phyloP scores from a whole-genome alignment of 1,140 invertebrate species.

The Aphidius gifuensis region DNA sequence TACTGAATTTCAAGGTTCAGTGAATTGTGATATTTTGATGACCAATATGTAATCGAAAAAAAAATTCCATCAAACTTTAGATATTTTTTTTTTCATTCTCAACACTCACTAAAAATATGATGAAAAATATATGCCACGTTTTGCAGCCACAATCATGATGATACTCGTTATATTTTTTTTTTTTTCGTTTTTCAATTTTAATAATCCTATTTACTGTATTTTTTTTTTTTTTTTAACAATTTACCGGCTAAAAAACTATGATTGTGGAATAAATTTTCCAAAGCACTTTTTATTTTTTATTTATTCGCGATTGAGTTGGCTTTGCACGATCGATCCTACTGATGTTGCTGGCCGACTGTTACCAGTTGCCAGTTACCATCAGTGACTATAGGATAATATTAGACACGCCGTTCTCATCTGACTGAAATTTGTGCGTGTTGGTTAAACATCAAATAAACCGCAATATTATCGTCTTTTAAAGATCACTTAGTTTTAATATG shows the following conservation, averaged over 20 bases:
- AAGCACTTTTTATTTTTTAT: too few species aligned
- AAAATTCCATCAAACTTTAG: slow-evolving; percentile 25
- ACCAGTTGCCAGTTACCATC: too few species aligned
- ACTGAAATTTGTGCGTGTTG: background rate
- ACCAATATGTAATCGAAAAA: slow-evolving; percentile 1
- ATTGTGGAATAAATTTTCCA: background rate
- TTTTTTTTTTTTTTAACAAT: background rate
- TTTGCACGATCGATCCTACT: slow-evolving; percentile 16
- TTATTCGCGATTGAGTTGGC: too few species aligned
- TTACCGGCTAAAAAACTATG: background rate
- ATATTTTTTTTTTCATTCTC: slow-evolving; percentile 10
- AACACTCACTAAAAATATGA: slow-evolving; percentile 8
- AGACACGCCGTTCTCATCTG: slow-evolving; percentile 36
- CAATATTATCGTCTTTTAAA: too few species aligned
- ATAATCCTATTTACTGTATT: too few species aligned
- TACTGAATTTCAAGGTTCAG: too few species aligned
- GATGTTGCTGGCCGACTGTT: slow-evolving; percentile 25
- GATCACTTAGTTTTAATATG: too few species aligned
- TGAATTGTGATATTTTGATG: background rate
- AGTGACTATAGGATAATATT: slow-evolving; percentile 51
- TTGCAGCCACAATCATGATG: slow-evolving; percentile 3
- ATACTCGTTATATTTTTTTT: background rate
- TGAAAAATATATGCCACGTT: background rate
- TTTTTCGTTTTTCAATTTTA: too few species aligned
- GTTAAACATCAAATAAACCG: too few species aligned